These are phyloP conservation scores for Globia sparganii DNA, from an alignment of 2,888 invertebrate species.

Conservation along the genomic window DNA sequence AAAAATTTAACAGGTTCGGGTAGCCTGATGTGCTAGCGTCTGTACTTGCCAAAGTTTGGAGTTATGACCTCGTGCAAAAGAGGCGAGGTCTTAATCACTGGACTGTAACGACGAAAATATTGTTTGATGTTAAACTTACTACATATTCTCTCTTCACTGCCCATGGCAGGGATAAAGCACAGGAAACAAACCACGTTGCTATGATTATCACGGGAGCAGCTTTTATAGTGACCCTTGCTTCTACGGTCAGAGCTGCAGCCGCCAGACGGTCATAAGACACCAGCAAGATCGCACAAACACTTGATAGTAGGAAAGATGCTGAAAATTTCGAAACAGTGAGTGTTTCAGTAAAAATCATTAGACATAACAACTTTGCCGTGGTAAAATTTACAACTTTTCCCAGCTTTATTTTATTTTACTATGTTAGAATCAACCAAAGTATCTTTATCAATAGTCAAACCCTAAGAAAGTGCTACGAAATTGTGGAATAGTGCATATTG, in stretches of 20 bases:
- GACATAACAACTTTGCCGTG: background rate
- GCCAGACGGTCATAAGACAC: constrained; percentile 96
- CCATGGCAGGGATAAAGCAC: constrained; percentile 92
- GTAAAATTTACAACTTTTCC: background rate
- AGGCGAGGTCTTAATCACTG: background rate
- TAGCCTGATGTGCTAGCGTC: too few species aligned
- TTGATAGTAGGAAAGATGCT: constrained; percentile 93
- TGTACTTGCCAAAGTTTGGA: background rate
- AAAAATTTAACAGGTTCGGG: too few species aligned
- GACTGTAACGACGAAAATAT: background rate
- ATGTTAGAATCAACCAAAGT: too few species aligned
- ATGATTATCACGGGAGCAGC: constrained; percentile 92
- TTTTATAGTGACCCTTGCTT: constrained; percentile 92
- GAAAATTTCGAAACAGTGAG: constrained; percentile 54
- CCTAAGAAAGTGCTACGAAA: too few species aligned
- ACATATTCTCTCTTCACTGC: constrained; percentile 91
- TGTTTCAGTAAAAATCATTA: background rate
- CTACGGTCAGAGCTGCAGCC: constrained; percentile 93
- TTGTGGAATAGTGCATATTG: too few species aligned
- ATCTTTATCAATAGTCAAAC: too few species aligned
- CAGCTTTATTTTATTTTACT: background rate
- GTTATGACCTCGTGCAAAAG: background rate
- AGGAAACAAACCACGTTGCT: constrained; percentile 92
- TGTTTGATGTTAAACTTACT: constrained; percentile 75
- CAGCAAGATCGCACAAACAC: constrained; percentile 94